phyloP scores from a whole-genome alignment of 2,113 vertebrate genomes.

The Tachycineta bicolor region DNA sequence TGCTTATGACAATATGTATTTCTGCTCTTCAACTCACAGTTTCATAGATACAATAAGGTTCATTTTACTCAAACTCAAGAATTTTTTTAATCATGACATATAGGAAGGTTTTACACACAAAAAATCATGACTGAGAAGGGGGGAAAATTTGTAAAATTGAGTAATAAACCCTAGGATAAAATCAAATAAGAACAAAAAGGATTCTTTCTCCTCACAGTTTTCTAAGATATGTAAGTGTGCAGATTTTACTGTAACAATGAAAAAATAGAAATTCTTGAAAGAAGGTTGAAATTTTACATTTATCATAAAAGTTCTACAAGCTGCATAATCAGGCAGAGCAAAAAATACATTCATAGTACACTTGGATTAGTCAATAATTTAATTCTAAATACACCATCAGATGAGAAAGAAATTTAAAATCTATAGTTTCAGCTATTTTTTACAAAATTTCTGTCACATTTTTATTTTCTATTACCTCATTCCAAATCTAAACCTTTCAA shows the following conservation, averaged over 20 bases:
- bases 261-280: background rate
- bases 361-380: background rate
- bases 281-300: background rate
- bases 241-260: background rate
- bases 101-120: background rate
- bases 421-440: background rate
- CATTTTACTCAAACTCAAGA: background rate
- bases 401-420: background rate
- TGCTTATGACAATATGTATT: background rate
- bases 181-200: background rate
- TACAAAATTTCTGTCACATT: background rate
- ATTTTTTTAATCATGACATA: background rate
- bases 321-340: background rate
- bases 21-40: background rate
- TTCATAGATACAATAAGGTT: background rate
- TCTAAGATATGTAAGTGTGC: background rate
- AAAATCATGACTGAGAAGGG: background rate
- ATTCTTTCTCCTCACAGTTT: background rate
- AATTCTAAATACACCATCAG: background rate
- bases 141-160: background rate
- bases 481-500: background rate
- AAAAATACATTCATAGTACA: background rate
- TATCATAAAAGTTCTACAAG: background rate
- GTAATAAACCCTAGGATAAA: background rate
- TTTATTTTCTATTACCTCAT: background rate